Percentiles rank a stretch among this genome's conserved stretches.
Conservation (phyloP, 2,113 vertebrate species). For the Scomber colias region DNA sequence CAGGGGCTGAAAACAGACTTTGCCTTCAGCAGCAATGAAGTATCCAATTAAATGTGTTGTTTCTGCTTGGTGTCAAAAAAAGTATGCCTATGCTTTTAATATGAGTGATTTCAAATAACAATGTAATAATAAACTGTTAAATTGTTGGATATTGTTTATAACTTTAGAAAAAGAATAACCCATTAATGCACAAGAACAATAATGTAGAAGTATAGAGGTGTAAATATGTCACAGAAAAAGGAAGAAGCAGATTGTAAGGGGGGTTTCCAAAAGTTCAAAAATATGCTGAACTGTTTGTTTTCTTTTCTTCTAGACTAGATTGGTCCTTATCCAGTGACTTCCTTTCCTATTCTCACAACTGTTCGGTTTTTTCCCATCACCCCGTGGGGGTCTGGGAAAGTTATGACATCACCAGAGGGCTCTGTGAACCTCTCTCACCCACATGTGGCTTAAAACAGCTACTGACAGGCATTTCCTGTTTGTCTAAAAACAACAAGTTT, state of each 20-base stretch:
- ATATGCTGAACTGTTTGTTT: constrained; percentile 33
- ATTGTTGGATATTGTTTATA: neutral
- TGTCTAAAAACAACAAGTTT: constrained; percentile 50
- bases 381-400: constrained; percentile 71
- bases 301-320: constrained; percentile 34
- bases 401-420: constrained; percentile 66
- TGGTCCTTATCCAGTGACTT: constrained; percentile 45
- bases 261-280: constrained; percentile 8
- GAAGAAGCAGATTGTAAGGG: constrained; percentile 13
- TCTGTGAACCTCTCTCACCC: constrained; percentile 49
- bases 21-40: neutral
- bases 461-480: constrained; percentile 72
- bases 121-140: neutral
- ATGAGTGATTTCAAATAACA: no score
- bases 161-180: neutral
- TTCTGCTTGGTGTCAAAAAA: neutral
- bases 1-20: neutral
- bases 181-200: neutral
- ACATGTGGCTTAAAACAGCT: constrained; percentile 32
- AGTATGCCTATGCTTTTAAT: no score
- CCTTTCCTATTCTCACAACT: constrained; percentile 59
- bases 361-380: constrained; percentile 64
- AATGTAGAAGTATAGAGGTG: neutral
- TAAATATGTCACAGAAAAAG: constrained; percentile 19
- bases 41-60: neutral